These are phyloP conservation scores for Bombus superbus DNA, from an alignment of 1,140 invertebrate genomes.

Conservation along the genomic window DNA sequence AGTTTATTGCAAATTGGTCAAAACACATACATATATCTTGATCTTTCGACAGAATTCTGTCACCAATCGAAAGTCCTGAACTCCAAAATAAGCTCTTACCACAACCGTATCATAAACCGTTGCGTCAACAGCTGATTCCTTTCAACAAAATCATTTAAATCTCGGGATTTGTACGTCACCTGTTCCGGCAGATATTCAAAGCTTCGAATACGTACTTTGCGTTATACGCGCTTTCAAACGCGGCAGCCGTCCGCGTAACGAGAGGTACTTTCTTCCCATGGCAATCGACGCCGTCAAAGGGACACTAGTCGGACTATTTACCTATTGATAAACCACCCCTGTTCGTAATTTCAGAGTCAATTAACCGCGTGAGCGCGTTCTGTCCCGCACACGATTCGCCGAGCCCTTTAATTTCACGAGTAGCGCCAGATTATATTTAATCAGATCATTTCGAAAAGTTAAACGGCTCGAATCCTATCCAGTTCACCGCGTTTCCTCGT, in stretches of 20 bases:
- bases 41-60: no score
- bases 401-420: not conserved
- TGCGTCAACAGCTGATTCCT: not conserved
- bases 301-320: not conserved
- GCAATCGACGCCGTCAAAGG: not conserved
- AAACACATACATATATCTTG: no score
- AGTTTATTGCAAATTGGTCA: no score
- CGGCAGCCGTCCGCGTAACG: not conserved
- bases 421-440: constrained; percentile 2
- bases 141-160: not conserved
- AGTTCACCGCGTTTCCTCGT: not conserved
- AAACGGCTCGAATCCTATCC: not conserved
- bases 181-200: not conserved
- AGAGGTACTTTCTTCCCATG: not conserved
- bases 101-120: not conserved
- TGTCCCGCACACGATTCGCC: not conserved
- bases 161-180: not conserved
- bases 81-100: not conserved
- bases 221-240: no score
- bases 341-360: not conserved
- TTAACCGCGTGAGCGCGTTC: not conserved
- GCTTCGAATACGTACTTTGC: not conserved
- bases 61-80: not conserved
- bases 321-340: not conserved
- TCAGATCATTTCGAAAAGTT: constrained; percentile 22